Conservation (phyloP, 35 echinoderm and acorn worm genomes). For the Apostichopus californicus region DNA sequence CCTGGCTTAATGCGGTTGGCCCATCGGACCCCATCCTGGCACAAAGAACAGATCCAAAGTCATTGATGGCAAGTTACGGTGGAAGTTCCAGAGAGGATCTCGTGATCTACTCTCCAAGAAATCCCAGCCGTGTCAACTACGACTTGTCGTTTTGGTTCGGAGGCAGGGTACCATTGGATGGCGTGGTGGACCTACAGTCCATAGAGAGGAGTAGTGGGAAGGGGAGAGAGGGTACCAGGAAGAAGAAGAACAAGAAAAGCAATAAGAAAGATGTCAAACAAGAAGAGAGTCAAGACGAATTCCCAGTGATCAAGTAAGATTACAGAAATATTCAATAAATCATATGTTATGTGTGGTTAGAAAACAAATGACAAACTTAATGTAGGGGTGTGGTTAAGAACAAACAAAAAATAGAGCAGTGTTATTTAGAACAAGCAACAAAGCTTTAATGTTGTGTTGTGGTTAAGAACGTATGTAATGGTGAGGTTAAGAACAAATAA, state of each 20-base stretch:
- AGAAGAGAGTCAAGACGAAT: slow-evolving; percentile 2
- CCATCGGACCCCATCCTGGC: slow-evolving; percentile 89
- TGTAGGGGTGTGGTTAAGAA: too few species aligned
- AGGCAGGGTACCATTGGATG: slow-evolving; percentile 72
- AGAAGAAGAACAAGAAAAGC: slow-evolving; percentile 73
- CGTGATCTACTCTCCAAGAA: slow-evolving; percentile 78
- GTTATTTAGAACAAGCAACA: too few species aligned
- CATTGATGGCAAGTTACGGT: slow-evolving; percentile 82
- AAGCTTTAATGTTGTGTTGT: too few species aligned
- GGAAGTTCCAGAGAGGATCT: slow-evolving; percentile 74
- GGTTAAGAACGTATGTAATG: too few species aligned
- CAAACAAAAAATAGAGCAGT: too few species aligned
- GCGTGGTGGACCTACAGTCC: slow-evolving; percentile 60
- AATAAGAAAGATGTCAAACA: slow-evolving; percentile 29
- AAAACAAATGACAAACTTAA: too few species aligned
- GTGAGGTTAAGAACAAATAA: too few species aligned
- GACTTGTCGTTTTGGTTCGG: slow-evolving; percentile 94
- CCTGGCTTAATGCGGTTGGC: slow-evolving; percentile 82
- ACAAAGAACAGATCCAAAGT: slow-evolving; percentile 85
- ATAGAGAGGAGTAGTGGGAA: not conserved
- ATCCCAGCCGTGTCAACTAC: slow-evolving; percentile 81
- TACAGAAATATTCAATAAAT: not conserved
- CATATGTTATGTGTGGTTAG: not conserved
- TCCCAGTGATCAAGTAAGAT: slow-evolving; percentile 56
- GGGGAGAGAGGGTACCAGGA: slow-evolving; percentile 39